Evolutionary conservation across 2,113 vertebrate genomes (phyloP).

Genomic region (Trematomus loennbergii): DNA sequence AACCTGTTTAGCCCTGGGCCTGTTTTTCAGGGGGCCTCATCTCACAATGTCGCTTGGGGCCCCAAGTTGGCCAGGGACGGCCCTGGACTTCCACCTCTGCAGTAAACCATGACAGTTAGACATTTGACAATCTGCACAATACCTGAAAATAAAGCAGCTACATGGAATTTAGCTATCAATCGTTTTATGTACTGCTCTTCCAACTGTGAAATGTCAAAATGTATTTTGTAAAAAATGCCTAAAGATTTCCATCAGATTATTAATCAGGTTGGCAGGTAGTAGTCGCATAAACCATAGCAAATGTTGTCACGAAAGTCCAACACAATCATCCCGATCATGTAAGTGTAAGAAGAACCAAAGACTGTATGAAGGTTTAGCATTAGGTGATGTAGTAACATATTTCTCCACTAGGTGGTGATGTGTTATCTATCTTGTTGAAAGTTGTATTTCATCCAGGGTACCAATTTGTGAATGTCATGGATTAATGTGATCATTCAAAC

Average conservation of each 20-base stretch:
- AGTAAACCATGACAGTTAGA: neutral
- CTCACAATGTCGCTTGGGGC: no score
- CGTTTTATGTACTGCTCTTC: neutral
- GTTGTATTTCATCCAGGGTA: neutral
- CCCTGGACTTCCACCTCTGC: neutral
- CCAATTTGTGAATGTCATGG: neutral
- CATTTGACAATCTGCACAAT: neutral
- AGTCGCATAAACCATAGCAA: neutral
- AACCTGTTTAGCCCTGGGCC: no score
- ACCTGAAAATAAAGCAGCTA: neutral
- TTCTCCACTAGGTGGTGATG: slow-evolving; percentile 69
- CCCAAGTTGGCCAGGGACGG: no score
- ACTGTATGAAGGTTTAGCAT: no score
- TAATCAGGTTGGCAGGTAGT: neutral
- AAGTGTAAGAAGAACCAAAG: no score
- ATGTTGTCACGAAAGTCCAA: neutral
- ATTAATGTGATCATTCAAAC: neutral
- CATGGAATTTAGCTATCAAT: neutral
- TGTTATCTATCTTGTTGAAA: slow-evolving; percentile 20
- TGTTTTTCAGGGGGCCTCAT: no score
- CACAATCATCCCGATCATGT: neutral
- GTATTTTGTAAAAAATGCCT: neutral
- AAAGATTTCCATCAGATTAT: neutral
- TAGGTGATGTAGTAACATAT: slow-evolving; percentile 30
- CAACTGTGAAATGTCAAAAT: neutral